A percentile compares a stretch with the other conserved stretches of the same genome.
Evolutionary conservation across 2,797 vertebrate genomes (phyloP).

Genomic region (Acipenser oxyrinchus): DNA sequence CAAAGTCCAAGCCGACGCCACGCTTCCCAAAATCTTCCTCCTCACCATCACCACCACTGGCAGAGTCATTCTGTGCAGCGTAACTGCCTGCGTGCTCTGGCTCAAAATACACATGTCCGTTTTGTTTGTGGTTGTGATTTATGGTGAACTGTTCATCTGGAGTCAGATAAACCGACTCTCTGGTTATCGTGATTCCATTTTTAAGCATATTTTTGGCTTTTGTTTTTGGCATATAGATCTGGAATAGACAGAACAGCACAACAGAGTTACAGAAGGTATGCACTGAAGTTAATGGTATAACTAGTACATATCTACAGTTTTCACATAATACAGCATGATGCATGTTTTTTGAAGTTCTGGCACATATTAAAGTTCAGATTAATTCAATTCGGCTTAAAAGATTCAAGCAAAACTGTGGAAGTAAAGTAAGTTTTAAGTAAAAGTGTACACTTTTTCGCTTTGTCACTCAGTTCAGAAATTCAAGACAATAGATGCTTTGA

Average conservation of each 20-base stretch:
- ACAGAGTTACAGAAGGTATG: not conserved
- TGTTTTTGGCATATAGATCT: constrained; percentile 63
- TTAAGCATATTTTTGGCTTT: constrained; percentile 43
- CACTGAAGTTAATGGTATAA: too few relatives aligned
- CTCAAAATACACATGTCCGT: constrained; percentile 32
- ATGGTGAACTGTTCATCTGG: constrained; percentile 37
- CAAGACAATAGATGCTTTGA: too few relatives aligned
- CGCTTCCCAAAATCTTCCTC: constrained; percentile 44
- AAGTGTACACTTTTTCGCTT: too few relatives aligned
- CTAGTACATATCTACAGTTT: too few relatives aligned
- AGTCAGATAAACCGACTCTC: constrained; percentile 44
- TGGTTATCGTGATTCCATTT: constrained; percentile 39
- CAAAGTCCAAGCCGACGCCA: constrained; percentile 66
- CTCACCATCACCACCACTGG: not conserved
- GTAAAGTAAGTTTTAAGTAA: too few relatives aligned
- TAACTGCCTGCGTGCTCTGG: constrained; percentile 37
- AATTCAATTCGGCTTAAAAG: too few relatives aligned
- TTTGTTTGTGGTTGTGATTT: constrained; percentile 29
- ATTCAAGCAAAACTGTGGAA: too few relatives aligned
- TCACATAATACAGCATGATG: too few relatives aligned
- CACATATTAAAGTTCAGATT: too few relatives aligned
- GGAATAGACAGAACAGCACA: constrained; percentile 17
- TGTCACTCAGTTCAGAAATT: too few relatives aligned
- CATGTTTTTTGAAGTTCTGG: too few relatives aligned
- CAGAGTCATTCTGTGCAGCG: constrained; percentile 35